Base-by-base conservation (phyloP, 2,113 vertebrate species). In the Mellivora capensis region DNA sequence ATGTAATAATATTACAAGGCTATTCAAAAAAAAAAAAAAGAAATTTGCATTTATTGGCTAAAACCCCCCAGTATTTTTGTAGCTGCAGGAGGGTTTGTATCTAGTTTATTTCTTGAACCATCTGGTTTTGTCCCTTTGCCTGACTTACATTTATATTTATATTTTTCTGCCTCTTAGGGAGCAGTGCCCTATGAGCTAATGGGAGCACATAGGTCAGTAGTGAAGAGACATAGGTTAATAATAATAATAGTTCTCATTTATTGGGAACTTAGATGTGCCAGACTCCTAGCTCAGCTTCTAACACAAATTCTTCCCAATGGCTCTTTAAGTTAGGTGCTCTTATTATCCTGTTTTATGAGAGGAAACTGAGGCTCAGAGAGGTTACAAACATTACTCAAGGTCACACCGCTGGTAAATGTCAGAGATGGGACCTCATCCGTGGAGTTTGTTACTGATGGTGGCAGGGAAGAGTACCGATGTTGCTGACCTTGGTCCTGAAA, bases 401-500 rank as follows among this genome's bases (percentile, higher is more conserved):
- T 42, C 61, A 80, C 64, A 47, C 44, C 49, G 71, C 27, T 80
- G 52, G 23, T 49, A 44, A 69, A 9, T 44, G 52, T 39, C 85
- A 34, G 49, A 37, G 64, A 11, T 0, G 29, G 67, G 62, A 77
- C 12, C 23, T 71, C 5, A 37, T 37, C 15, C 6, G 29, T 80
- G 20, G 74, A 27, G 17, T 80, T 92, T 29, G 12, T 64, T 74
- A 64, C 12, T 7, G 54, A 69, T 44, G 34, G 6, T 17, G 15
- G 23, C 27, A 1, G 62, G 20, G 21, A 1, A 14, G 11, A 3
- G 44, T 17, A 42, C 18, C 5, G 1, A 10, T 14, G 80, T 27
- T 4, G 2, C 96, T 97, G 94, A 44, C 94, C 90, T 21, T 80
- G 93, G 94, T 96, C 3, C 94, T 97, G 95, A 95, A 96, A 25